Conservation (phyloP, 2,797 vertebrate species). For the Eulemur mongoz region DNA sequence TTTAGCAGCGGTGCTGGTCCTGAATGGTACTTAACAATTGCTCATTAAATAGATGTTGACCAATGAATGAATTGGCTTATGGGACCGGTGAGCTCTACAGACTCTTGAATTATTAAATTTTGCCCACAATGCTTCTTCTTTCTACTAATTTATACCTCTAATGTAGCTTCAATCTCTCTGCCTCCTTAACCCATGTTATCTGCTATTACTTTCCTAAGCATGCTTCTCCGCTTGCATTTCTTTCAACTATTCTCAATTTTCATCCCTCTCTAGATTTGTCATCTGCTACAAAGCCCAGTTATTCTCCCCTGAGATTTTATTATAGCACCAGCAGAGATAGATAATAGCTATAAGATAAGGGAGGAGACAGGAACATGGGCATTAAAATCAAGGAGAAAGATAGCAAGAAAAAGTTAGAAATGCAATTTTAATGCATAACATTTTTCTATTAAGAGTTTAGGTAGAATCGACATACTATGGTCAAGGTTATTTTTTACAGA, state of each 20-base stretch:
- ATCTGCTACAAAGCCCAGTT: background rate
- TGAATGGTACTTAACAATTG: background rate
- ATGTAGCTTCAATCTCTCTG: background rate
- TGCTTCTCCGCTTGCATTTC: background rate
- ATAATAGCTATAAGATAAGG: background rate
- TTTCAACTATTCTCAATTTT: background rate
- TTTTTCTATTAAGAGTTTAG: background rate
- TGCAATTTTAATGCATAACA: background rate
- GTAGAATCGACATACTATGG: background rate
- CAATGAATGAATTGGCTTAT: background rate
- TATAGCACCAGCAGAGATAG: background rate
- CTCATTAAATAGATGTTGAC: background rate
- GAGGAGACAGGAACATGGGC: background rate
- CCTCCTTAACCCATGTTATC: background rate
- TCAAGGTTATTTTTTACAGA: background rate
- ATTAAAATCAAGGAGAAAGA: background rate
- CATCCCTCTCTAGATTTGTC: background rate
- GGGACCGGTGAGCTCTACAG: background rate
- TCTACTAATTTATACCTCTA: background rate
- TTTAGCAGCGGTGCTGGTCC: background rate
- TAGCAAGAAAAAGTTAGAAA: background rate
- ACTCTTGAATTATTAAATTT: background rate
- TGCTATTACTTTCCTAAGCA: background rate
- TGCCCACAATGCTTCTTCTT: background rate
- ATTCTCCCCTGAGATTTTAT: background rate